A percentile compares a stretch with the other conserved stretches of the same genome.
Evolutionary conservation across 2,888 invertebrate species (phyloP).

Genomic region (Elaeidobius kamerunicus): DNA sequence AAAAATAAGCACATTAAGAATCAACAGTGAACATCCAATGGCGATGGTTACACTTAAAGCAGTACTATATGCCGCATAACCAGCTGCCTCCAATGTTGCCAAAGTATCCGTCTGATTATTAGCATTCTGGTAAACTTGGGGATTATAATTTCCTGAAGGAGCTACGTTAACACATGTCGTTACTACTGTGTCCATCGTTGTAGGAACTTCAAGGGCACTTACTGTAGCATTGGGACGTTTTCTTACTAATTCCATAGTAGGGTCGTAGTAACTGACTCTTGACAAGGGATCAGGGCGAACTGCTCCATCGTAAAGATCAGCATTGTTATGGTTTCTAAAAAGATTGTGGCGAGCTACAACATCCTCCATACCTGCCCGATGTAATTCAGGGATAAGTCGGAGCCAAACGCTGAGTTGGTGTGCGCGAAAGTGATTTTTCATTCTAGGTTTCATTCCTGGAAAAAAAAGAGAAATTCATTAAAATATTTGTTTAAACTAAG

Average conservation of each 20-base stretch:
- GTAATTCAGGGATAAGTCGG: slow-evolving; percentile 86
- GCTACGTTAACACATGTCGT: slow-evolving; percentile 69
- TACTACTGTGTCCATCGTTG: slow-evolving; percentile 67
- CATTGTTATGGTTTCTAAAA: slow-evolving; percentile 85
- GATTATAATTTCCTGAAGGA: slow-evolving; percentile 50
- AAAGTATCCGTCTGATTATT: slow-evolving; percentile 73
- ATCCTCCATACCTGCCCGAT: slow-evolving; percentile 85
- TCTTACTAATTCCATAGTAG: slow-evolving; percentile 60
- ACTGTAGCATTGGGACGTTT: slow-evolving; percentile 58
- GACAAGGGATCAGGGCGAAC: slow-evolving; percentile 82
- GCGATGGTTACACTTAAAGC: slow-evolving; percentile 77
- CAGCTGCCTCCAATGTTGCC: slow-evolving; percentile 77
- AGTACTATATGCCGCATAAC: slow-evolving; percentile 72
- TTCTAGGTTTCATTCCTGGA: slow-evolving; percentile 84
- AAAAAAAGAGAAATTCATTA: too few species aligned
- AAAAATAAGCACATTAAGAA: slow-evolving; percentile 79
- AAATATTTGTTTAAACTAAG: too few species aligned
- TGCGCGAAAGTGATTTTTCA: slow-evolving; percentile 91
- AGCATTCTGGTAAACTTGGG: slow-evolving; percentile 52
- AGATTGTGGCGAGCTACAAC: slow-evolving; percentile 84
- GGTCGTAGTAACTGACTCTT: slow-evolving; percentile 60
- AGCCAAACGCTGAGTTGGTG: slow-evolving; percentile 95
- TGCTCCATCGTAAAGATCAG: slow-evolving; percentile 83
- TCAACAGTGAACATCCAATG: slow-evolving; percentile 76
- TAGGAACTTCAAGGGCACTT: slow-evolving; percentile 61